Base-by-base conservation (phyloP, 2,888 invertebrate genomes). In the Andrena praecox region DNA sequence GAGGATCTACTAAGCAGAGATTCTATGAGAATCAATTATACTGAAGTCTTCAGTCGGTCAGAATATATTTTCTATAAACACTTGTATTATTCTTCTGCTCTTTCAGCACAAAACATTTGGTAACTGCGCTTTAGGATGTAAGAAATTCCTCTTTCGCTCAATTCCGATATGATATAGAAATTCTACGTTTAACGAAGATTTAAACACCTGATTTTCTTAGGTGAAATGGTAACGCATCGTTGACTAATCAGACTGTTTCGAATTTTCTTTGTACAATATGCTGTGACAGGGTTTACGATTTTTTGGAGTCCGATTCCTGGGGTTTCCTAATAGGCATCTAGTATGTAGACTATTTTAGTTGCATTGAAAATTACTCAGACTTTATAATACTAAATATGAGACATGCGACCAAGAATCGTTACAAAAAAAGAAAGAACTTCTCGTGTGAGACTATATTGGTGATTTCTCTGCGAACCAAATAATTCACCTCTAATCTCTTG, bases 21-120 rank as follows among this genome's bases (percentile, higher is more conserved):
- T 16, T 42, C 42, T 4, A 16, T 42, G 42, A 42, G 16, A 42
- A 42, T 42, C 24, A 29, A 60, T 42, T 60, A 12, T 31, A 60
- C 31, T 24, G 20, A 27, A 59, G n/a, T 24, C 29, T 42, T 20
- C 20, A 10, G 31, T 20, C 31, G 10, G 31, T 31, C 50, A 35
- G 8, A 16, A 68, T 52, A 68, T 68, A 35, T 54, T 68, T 29
- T 20, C 68, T 10, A 54, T 31, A 31, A 29, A 29, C 20, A 29
- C 50, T 50, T n/a, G 50, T 54, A 16, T 33, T 67, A 29, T 54
- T 33, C 16, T 52, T 24, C 3, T 8, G 52, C 31, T n/a, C n/a
- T 20, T 66, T 48, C n/a, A 8, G 52, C 54, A 7, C 7, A 20
- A 52, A 20, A 52, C 8, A 2, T n/a, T 52, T n/a, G 8, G 20